Conservation (phyloP, 1,140 invertebrate genomes). For the Leptinotarsa undecemlineata region DNA sequence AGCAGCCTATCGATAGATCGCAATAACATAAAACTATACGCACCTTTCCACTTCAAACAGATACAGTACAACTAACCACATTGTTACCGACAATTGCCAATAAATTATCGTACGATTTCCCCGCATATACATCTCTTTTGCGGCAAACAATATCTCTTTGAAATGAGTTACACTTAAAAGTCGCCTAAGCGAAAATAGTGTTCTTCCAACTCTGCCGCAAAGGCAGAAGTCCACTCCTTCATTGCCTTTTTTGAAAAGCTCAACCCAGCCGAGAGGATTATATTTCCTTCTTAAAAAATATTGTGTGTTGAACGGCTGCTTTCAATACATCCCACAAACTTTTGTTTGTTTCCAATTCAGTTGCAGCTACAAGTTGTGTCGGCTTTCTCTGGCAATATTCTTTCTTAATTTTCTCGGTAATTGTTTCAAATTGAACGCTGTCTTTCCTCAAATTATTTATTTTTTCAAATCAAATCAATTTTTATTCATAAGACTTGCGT, state of each 20-base stretch:
- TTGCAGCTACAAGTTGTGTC: no score
- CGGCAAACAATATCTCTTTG: conserved; percentile 6
- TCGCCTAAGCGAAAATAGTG: background rate
- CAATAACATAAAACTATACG: background rate
- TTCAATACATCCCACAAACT: background rate
- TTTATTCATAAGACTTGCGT: no score
- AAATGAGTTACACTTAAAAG: conserved; percentile 11
- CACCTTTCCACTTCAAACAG: conserved; percentile 1
- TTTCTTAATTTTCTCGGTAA: no score
- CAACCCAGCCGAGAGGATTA: background rate
- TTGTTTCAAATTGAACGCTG: no score
- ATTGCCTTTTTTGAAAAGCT: background rate
- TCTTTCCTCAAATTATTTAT: no score
- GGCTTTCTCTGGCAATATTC: no score
- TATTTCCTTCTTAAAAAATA: background rate
- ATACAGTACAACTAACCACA: background rate
- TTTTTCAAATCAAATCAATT: no score
- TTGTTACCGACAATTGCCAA: conserved; percentile 11
- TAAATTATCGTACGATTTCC: background rate
- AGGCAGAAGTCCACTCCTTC: conserved; percentile 1
- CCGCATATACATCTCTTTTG: background rate
- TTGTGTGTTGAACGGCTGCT: background rate
- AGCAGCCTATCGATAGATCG: background rate
- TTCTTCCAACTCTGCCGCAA: conserved; percentile 1
- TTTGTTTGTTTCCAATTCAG: no score